phyloP scores from a whole-genome alignment of 2,797 vertebrate genomes.

The Simalia tracyae region DNA sequence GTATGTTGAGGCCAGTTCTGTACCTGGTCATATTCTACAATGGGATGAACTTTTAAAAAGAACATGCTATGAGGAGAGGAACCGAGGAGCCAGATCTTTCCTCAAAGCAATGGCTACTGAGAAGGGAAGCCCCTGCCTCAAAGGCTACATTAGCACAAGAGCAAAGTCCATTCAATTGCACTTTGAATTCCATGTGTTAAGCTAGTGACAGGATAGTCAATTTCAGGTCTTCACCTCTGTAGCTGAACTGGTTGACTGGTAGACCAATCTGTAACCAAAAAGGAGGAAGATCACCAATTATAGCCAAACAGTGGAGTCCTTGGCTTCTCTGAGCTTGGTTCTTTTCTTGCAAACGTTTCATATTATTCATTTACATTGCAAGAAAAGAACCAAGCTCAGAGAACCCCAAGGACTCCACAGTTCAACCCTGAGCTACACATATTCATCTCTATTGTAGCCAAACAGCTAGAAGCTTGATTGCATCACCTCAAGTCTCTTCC shows the following conservation, averaged over 20 bases:
- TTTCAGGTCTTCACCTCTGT: background rate
- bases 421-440: no score
- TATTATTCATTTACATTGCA: no score
- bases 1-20: background rate
- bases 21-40: background rate
- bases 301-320: no score
- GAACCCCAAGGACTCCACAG: no score
- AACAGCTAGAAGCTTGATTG: background rate
- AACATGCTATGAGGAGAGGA: background rate
- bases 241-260: background rate
- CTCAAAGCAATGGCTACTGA: background rate
- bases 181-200: background rate
- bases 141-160: background rate
- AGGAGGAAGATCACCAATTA: background rate
- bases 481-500: background rate
- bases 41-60: background rate
- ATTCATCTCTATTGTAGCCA: background rate
- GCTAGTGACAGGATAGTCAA: background rate
- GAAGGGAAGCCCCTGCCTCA: background rate
- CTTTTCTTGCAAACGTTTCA: no score
- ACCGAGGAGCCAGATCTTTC: background rate
- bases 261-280: background rate
- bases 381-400: no score
- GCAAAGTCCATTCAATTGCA: background rate
- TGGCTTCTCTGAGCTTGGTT: no score